These are phyloP conservation scores for Heliconius hewitsoni DNA, from an alignment of 1,140 invertebrate genomes.

Conservation along the genomic window DNA sequence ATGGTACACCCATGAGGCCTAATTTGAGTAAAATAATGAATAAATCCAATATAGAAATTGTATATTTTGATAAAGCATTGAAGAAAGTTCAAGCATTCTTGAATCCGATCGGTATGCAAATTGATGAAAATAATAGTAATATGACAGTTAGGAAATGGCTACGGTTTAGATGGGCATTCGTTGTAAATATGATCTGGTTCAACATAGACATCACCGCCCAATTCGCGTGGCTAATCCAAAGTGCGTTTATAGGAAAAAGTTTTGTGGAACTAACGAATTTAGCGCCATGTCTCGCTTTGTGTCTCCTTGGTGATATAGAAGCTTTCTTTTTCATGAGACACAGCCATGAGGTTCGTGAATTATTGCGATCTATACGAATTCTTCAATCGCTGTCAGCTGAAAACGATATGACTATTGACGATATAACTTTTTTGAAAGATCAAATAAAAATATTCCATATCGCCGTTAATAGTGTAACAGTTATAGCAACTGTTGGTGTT, in stretches of 20 bases:
- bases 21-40: background rate
- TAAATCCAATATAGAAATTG: conserved; percentile 14
- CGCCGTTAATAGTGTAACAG: background rate
- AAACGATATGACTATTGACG: background rate
- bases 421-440: conserved; percentile 13
- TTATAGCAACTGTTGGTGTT: conserved; percentile 19
- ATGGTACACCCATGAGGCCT: background rate
- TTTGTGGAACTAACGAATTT: conserved; percentile 20
- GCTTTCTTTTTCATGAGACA: conserved; percentile 16
- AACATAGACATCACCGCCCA: background rate
- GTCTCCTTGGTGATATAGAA: conserved; percentile 11
- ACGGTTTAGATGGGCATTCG: background rate
- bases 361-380: conserved; percentile 17
- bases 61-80: conserved; percentile 17
- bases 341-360: background rate
- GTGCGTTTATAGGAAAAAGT: conserved; percentile 9
- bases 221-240: conserved; percentile 14
- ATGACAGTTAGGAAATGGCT: background rate
- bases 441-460: conserved; percentile 27
- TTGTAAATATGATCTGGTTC: conserved; percentile 1
- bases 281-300: conserved; percentile 19
- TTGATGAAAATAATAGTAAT: conserved; percentile 6
- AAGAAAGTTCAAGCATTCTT: conserved; percentile 22
- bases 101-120: conserved; percentile 11
- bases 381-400: conserved; percentile 2